Base-by-base conservation (phyloP, 2,113 vertebrate genomes). In the Peucedramus taeniatus region DNA sequence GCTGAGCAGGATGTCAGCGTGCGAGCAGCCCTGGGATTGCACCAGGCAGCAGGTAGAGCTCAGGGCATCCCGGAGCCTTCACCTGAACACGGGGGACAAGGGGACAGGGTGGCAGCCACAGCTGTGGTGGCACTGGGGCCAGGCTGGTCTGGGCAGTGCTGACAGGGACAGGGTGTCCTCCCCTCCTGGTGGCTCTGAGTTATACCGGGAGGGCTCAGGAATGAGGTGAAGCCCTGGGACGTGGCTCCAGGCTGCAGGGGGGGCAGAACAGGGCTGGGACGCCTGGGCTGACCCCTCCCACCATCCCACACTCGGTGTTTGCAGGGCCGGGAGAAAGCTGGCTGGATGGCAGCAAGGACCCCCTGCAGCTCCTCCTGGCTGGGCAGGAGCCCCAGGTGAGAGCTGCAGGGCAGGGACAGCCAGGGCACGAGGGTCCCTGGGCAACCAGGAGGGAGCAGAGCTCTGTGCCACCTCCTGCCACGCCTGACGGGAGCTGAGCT, bases 301-400 rank as follows among this genome's bases (percentile, higher is more conserved):
- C 30, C 54, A 74, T 23, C 15, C 31, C 72, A 50, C 2, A 0
- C 21, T 26, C 3, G 0, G 6, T 68, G 70, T 59, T 89, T 72
- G 5, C 91, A 87, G 94, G 56, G 45, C n/a, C 1, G 1, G 88
- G 65, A 21, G 30, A 35, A 30, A 65, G 79, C 65, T 40, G 47
- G 28, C 10, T 0, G 2, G 39, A 42, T 1, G 3, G 56, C 68
- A 45, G 60, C 1, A 13, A 77, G n/a, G 93, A 91, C 23, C 69
- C 42, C 8, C 50, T 90, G 7, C 47, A 89, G 47, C 83, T 89
- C 6, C 76, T 96, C 27, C 37, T 83, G 0, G 1, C 79, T 23
- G 87, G 74, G 64, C 83, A 70, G 53, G 83, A 92, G n/a, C 14
- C 39, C 20, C 89, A 94, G 94, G 94, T 94, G 83, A 95, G 91